Conservation (phyloP, 2,113 vertebrate genomes). For the Hypanus sabinus region DNA sequence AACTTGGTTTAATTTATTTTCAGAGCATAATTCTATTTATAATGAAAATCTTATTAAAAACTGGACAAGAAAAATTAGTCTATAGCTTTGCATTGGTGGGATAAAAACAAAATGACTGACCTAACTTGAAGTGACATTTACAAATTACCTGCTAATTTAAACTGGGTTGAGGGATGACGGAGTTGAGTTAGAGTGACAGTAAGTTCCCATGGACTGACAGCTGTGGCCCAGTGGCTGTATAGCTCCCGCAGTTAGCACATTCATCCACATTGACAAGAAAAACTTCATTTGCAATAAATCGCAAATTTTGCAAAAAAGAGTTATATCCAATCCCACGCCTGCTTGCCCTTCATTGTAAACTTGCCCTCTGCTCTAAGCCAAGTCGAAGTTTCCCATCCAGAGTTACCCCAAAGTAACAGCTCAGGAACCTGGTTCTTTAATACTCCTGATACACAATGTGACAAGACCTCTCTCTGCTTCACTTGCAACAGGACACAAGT, state of each 20-base stretch:
- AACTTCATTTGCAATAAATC: slow-evolving; percentile 57
- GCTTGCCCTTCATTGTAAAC: slow-evolving; percentile 34
- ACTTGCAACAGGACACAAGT: slow-evolving; percentile 45
- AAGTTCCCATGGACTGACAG: slow-evolving; percentile 80
- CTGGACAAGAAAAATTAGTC: slow-evolving; percentile 97
- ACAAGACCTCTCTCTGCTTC: slow-evolving; percentile 47
- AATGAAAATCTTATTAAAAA: slow-evolving; percentile 96
- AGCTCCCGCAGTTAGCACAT: slow-evolving; percentile 61
- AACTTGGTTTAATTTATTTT: slow-evolving; percentile 98
- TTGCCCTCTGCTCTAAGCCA: slow-evolving; percentile 43
- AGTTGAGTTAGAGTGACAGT: slow-evolving; percentile 93
- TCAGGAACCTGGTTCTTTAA: slow-evolving; percentile 45
- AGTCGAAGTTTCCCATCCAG: slow-evolving; percentile 43
- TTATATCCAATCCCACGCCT: slow-evolving; percentile 45
- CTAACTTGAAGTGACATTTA: slow-evolving; percentile 99
- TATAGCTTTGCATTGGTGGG: slow-evolving; percentile 82
- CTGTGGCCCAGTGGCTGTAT: slow-evolving; percentile 71
- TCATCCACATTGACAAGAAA: slow-evolving; percentile 56
- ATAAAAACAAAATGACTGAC: slow-evolving; percentile 94
- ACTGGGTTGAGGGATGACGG: slow-evolving; percentile 97
- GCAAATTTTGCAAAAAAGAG: slow-evolving; percentile 61
- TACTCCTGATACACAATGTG: slow-evolving; percentile 50
- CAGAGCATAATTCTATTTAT: slow-evolving; percentile 97
- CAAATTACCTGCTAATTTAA: slow-evolving; percentile 99
- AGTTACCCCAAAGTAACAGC: slow-evolving; percentile 47